Base-by-base conservation (phyloP, 1,140 invertebrate species). In the Neuroterus valhalla region DNA sequence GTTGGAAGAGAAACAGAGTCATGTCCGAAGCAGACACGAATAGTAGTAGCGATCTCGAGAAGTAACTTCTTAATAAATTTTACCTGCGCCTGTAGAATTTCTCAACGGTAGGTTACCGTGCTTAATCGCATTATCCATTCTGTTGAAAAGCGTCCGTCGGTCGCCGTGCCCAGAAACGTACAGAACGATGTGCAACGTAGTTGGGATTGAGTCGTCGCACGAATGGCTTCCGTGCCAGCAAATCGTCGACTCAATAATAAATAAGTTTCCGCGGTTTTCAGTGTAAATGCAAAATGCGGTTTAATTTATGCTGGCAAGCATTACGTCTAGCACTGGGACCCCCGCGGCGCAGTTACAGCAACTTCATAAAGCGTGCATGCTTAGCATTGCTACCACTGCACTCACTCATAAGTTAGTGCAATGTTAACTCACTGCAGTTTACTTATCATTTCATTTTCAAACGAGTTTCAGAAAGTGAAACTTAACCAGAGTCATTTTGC, bases 271-370 rank as follows among this genome's bases (percentile, higher is more conserved):
- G 19, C 66, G 23, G 66, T 84, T 86, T 85, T 86, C 82, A 83
- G 81, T 84, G 81, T 86, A 85, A 86, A 88, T 88, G 86, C 82
- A 87, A 88, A 87, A 88, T 86, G 84, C 68, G 79, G 81, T 69
- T 82, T 88, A 88, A 88, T 88, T 88, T 86, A 88, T 86, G 82
- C 80, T 84, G 85, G 86, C 86, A 83, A 87, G 84, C 52, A 86
- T 88, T 85, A 87, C 83, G 85, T 80, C 84, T 79, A 78, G 82
- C 70, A 78, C 72, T 78, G 70, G 85, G 74, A 85, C 83, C 87
- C 87, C 87, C 81, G 86, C 86, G 86, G 87, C 83, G 86, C 82
- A 82, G 83, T 84, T 82, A 82, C 86, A 85, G 88, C 86, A 82
- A 84, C 87, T 88, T 88, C 86, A 88, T 88, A 87, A 86, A 82